A percentile compares a stretch with the other conserved stretches of the same genome.
These are phyloP conservation scores for Apamea sordens DNA, from an alignment of 2,888 invertebrate species.

Conservation along the genomic window DNA sequence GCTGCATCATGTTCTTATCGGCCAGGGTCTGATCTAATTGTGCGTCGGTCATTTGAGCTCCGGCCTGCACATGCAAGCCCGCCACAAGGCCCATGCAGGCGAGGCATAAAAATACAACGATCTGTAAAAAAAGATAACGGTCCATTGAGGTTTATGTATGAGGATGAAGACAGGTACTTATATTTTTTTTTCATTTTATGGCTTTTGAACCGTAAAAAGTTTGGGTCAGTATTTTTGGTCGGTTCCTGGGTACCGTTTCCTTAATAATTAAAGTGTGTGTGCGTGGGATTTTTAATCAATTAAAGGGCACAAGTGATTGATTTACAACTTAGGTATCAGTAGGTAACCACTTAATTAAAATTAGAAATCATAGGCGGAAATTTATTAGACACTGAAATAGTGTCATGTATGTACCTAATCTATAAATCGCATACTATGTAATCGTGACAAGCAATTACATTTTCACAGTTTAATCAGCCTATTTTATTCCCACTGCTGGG, in stretches of 20 bases:
- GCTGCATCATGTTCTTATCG: constrained; percentile 91
- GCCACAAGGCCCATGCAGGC: constrained; percentile 52
- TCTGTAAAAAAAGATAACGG: constrained; percentile 62
- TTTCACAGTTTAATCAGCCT: background rate
- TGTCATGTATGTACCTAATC: too few relatives aligned
- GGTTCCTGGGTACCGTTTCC: background rate
- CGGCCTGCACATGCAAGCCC: constrained; percentile 61
- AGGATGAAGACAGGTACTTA: background rate
- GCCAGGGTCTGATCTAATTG: constrained; percentile 92
- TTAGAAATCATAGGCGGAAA: background rate
- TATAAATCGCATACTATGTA: background rate
- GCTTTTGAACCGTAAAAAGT: constrained; percentile 8
- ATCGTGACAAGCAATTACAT: background rate
- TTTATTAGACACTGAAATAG: background rate
- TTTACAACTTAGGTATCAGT: background rate
- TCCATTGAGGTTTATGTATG: background rate
- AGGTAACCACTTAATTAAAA: background rate
- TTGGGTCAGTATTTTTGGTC: constrained; percentile 18
- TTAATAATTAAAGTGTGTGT: background rate
- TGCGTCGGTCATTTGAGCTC: constrained; percentile 91
- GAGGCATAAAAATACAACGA: constrained; percentile 59
- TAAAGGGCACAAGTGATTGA: background rate
- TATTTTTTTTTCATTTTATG: constrained; percentile 19
- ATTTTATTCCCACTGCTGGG: background rate
- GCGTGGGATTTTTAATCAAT: background rate